A percentile compares a stretch with the other conserved stretches of the same genome.
phyloP scores from a whole-genome alignment of 2,113 vertebrate species.

The Mystacornis crossleyi region DNA sequence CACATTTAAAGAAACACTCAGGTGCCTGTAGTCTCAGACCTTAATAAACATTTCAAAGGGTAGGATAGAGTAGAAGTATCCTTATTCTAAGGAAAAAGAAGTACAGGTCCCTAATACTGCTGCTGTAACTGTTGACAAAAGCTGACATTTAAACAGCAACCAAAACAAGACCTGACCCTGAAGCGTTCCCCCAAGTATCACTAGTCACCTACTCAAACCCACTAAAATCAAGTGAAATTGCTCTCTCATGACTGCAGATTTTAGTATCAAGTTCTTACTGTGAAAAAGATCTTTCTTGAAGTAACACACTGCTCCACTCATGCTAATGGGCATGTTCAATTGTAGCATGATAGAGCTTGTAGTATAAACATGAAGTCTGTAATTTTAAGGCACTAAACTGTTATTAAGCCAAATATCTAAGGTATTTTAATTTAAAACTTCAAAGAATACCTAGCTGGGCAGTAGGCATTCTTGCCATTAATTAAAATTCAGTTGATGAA shows the following conservation, averaged over 20 bases:
- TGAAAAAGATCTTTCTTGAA: neutral
- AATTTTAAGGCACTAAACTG: slow-evolving; percentile 39
- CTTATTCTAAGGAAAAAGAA: neutral
- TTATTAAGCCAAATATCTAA: slow-evolving; percentile 36
- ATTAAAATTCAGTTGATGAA: neutral
- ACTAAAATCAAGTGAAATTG: neutral
- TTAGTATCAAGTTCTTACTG: neutral
- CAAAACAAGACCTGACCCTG: neutral
- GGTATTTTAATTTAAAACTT: slow-evolving; percentile 60
- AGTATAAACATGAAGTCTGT: slow-evolving; percentile 12
- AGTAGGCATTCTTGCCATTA: slow-evolving; percentile 31
- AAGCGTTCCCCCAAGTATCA: neutral
- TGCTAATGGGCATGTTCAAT: neutral
- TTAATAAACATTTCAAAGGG: slow-evolving; percentile 3
- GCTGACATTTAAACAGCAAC: neutral
- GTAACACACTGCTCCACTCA: neutral
- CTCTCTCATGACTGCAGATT: neutral
- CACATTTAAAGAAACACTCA: neutral
- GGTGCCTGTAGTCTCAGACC: neutral
- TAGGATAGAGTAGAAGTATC: neutral
- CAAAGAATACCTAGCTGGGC: slow-evolving; percentile 26
- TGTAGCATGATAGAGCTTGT: slow-evolving; percentile 38
- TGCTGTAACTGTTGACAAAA: neutral
- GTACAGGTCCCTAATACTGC: neutral
- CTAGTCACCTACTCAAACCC: neutral